phyloP scores from a whole-genome alignment of 2,113 vertebrate genomes.

The Okapia johnstoni region DNA sequence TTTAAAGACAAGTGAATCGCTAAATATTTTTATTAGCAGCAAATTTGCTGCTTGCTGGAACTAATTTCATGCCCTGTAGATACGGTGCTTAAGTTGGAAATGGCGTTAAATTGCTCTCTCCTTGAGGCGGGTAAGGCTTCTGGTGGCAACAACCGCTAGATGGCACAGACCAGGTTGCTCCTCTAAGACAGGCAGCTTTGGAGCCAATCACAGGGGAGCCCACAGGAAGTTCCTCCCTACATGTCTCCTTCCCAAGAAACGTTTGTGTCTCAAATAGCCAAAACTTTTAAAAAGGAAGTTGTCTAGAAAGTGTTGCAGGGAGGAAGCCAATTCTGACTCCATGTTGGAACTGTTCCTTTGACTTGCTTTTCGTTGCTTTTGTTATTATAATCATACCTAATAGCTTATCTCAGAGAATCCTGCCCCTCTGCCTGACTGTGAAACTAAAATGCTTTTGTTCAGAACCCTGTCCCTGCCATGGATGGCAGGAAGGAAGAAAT shows the following conservation, averaged over 20 bases:
- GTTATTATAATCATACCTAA: neutral
- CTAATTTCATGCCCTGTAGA: conserved; percentile 88
- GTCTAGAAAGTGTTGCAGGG: neutral
- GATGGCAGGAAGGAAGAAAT: neutral
- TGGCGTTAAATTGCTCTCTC: conserved; percentile 86
- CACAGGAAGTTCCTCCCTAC: conserved; percentile 34
- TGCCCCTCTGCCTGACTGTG: neutral
- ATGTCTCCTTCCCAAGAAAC: neutral
- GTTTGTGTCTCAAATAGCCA: neutral
- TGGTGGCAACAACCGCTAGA: conserved; percentile 12
- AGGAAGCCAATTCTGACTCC: neutral
- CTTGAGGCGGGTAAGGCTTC: conserved; percentile 63
- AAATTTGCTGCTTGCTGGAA: conserved; percentile 88
- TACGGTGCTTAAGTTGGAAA: conserved; percentile 83
- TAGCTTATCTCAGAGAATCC: neutral
- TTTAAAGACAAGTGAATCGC: conserved; percentile 85
- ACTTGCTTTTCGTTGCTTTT: neutral
- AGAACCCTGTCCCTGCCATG: neutral
- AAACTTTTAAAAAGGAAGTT: neutral
- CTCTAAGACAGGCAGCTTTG: conserved; percentile 13
- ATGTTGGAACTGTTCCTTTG: neutral
- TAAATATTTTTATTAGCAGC: conserved; percentile 89
- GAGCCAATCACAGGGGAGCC: conserved; percentile 32
- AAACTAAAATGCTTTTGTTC: neutral
- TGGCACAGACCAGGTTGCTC: conserved; percentile 38